Conservation (phyloP, 2,888 invertebrate genomes). For the Cephus pygmeus region DNA sequence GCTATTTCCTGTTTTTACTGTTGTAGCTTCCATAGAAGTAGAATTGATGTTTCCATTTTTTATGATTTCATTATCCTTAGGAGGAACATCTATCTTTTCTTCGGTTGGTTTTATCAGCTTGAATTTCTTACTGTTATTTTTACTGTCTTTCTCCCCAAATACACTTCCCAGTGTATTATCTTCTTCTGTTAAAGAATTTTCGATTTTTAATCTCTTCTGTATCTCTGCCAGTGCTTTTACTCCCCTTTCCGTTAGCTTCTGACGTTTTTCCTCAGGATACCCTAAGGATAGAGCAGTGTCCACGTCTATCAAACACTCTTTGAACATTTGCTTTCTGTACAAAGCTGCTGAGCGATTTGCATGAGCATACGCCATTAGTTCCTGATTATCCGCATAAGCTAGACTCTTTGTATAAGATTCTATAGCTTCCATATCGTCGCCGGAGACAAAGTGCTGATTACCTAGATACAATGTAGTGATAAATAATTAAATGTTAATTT, state of each 20-base stretch:
- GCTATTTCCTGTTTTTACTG: background rate
- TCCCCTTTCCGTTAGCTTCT: conserved; percentile 54
- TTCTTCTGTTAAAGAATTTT: background rate
- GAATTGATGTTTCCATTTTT: background rate
- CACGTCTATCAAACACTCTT: conserved; percentile 59
- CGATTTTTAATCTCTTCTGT: conserved; percentile 23
- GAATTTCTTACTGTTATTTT: conserved; percentile 23
- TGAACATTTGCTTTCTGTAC: conserved; percentile 55
- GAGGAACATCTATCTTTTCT: conserved; percentile 14
- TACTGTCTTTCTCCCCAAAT: background rate
- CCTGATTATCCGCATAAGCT: conserved; percentile 53
- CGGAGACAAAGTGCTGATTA: conserved; percentile 58
- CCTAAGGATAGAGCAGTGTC: conserved; percentile 52
- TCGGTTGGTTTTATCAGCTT: conserved; percentile 21
- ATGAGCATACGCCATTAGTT: conserved; percentile 56
- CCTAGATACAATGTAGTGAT: conserved; percentile 36
- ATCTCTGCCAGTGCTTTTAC: conserved; percentile 52
- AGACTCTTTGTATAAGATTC: conserved; percentile 59
- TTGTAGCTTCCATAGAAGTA: conserved; percentile 22
- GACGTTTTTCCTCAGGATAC: conserved; percentile 58
- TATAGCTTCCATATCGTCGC: conserved; percentile 59
- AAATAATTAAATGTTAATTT: background rate
- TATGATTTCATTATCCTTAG: background rate
- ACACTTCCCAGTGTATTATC: background rate
- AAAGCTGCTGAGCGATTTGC: conserved; percentile 64